Base-by-base conservation (phyloP, 2,888 invertebrate genomes). In the Operophtera brumata region DNA sequence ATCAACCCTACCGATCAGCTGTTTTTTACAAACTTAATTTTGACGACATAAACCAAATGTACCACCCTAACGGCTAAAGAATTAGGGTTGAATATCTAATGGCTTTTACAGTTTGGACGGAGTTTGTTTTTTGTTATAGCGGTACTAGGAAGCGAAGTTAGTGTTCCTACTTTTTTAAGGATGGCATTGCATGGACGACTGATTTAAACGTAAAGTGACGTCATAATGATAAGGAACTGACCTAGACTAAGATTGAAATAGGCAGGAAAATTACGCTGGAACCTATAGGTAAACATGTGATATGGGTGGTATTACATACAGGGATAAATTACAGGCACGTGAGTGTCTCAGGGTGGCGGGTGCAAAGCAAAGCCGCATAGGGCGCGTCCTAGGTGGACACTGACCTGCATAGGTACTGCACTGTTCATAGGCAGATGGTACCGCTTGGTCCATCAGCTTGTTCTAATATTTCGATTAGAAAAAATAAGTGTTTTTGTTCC, bases 1-100 rank as follows among this genome's bases (percentile, higher is more conserved):
- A 50, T 59, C 62, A 45, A 53, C 60, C 66, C 68, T 67, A 65
- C 55, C 61, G 57, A 74, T 71, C 70, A 73, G 74, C 70, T 71
- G 70, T 57, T 52, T 64, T 28, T 1, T 13, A 51, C 62, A 45
- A 56, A 54, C 12, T 40, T 30, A 13, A 10, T 14, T 10, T 30
- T 14, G 13, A 30, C 12, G 13, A 6, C 14, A 35, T 0, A 39
- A 25, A 20, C 30, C 0, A 14, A 13, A 7, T n/a, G 10, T 35
- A 0, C 30, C 11, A 11, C 32, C 48, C 44, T 69, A 49, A 42
- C 0, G 1, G 0, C 0, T 0, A 14, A 0, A 0, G 0, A 0
- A 0, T 12, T 53, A 65, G 46, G 26, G 48, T 54, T 36, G 14
- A 57, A 20, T 41, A 30, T 68, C 0, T 9, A n/a, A 36, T 32